These are phyloP conservation scores for Leuctra nigra DNA, from an alignment of 2,888 invertebrate genomes.

Conservation along the genomic window DNA sequence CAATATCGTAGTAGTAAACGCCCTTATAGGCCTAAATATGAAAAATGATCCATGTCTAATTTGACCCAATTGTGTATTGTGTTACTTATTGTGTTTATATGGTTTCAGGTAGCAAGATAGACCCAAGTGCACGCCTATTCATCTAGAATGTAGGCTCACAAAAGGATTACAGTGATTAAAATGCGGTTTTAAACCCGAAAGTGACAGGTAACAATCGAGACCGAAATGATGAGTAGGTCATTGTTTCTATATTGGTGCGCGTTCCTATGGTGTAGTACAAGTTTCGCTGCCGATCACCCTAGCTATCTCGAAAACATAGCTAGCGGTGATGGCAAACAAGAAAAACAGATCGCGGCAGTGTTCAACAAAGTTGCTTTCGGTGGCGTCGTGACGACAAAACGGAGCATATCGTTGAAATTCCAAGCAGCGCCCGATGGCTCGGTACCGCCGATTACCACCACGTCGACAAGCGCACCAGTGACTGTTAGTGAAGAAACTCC, in stretches of 20 bases:
- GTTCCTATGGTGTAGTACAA: background rate
- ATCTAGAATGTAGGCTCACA: conserved; percentile 12
- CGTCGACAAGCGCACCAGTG: conserved; percentile 35
- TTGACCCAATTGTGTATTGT: conserved; percentile 15
- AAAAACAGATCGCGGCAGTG: conserved; percentile 59
- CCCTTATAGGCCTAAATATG: conserved; percentile 2
- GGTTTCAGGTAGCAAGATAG: conserved; percentile 15
- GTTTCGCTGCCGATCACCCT: conserved; percentile 7
- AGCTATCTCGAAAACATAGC: conserved; percentile 49
- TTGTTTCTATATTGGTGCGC: conserved; percentile 4
- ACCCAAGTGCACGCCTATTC: background rate
- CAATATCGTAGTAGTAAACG: background rate
- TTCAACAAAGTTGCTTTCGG: conserved; percentile 64
- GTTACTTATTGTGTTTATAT: conserved; percentile 9
- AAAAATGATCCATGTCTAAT: conserved; percentile 13
- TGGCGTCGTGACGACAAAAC: conserved; percentile 55
- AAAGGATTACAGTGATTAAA: background rate
- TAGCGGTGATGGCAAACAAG: conserved; percentile 49
- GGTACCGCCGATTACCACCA: conserved; percentile 27
- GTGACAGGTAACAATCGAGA: background rate
- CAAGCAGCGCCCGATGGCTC: conserved; percentile 52
- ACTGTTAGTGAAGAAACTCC: background rate
- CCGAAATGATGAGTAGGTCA: background rate
- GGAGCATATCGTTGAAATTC: conserved; percentile 55
- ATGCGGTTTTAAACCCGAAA: background rate